Percentiles rank a stretch among this genome's conserved stretches.
Evolutionary conservation across 1,140 invertebrate genomes (phyloP).

Genomic region (Drosophila neocordata): DNA sequence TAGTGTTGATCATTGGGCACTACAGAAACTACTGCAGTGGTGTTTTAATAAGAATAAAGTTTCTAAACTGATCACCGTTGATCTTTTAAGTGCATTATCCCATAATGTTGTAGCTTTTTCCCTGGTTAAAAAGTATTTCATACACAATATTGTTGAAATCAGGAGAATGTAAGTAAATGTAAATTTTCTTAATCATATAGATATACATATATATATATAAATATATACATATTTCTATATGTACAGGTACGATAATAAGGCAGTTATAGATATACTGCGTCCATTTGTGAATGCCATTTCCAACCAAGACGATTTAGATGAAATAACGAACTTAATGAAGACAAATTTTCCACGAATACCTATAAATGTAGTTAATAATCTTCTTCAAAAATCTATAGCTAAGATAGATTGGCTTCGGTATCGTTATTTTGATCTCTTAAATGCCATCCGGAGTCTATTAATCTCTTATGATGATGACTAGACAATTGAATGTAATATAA

Average conservation of each 20-base stretch:
- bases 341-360: not conserved
- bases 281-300: not conserved
- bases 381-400: not conserved
- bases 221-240: too few relatives aligned
- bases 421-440: constrained; percentile 8
- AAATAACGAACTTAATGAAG: not conserved
- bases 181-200: too few relatives aligned
- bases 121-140: constrained; percentile 12
- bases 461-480: not conserved
- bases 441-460: not conserved
- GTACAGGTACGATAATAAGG: not conserved
- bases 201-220: too few relatives aligned
- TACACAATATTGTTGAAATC: not conserved
- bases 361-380: not conserved
- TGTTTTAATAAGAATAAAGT: constrained; percentile 81
- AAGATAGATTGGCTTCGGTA: constrained; percentile 8
- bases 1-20: constrained; percentile 87
- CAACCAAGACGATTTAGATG: not conserved
- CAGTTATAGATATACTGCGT: not conserved
- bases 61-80: not conserved
- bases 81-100: not conserved
- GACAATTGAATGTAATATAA: not conserved
- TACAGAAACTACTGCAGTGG: constrained; percentile 87
- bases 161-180: constrained; percentile 19
- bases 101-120: constrained; percentile 4